phyloP scores from a whole-genome alignment of 2,797 vertebrate species.

The Myotis vivesi region DNA sequence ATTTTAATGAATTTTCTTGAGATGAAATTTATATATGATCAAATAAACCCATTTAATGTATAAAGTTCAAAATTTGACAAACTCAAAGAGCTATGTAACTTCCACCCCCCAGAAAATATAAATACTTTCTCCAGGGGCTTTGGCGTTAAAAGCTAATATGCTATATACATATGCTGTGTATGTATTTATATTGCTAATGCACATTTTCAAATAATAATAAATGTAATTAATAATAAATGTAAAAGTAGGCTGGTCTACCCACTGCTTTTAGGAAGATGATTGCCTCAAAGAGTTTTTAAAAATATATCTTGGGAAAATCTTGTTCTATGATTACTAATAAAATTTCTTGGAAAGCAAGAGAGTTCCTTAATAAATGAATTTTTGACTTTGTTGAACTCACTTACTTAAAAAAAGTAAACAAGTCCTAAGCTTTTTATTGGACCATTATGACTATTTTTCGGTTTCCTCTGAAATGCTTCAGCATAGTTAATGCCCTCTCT shows the following conservation, averaged over 20 bases:
- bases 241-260: not conserved
- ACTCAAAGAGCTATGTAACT: not conserved
- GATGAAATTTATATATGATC: not conserved
- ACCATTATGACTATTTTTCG: not conserved
- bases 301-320: not conserved
- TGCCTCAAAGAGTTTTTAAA: not conserved
- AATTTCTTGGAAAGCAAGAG: not conserved
- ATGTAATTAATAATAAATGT: not conserved
- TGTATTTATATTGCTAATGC: not conserved
- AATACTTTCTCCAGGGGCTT: not conserved
- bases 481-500: rapidly evolving
- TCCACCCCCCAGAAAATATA: not conserved
- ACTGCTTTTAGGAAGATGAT: not conserved
- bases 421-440: not conserved
- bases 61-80: not conserved
- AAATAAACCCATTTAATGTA: not conserved
- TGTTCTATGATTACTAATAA: not conserved
- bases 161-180: not conserved
- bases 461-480: not conserved
- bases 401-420: not conserved
- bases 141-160: not conserved
- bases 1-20: not conserved
- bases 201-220: not conserved
- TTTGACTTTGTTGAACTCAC: not conserved
- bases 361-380: not conserved